Evolutionary conservation across 2,113 vertebrate species (phyloP).

Genomic region (Microtus oregoni): DNA sequence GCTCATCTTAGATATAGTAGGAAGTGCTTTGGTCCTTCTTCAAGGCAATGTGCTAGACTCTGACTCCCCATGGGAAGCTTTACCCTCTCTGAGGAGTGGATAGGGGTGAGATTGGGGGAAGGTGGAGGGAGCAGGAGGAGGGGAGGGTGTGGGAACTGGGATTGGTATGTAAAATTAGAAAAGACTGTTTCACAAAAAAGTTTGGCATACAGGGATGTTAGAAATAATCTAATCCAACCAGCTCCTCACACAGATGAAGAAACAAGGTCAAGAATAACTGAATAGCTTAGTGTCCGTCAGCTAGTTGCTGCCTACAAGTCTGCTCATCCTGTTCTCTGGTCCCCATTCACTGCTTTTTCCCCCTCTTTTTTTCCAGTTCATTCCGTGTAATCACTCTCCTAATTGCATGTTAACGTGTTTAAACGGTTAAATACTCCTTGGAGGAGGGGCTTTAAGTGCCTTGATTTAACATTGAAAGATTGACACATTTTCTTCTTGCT

Average conservation of each 20-base stretch:
- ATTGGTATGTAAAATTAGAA: too few species aligned
- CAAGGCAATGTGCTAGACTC: too few species aligned
- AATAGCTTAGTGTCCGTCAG: not conserved
- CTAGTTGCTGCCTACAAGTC: not conserved
- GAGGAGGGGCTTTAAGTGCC: not conserved
- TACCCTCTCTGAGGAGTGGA: too few species aligned
- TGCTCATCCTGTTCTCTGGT: fast-evolving
- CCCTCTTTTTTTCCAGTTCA: too few species aligned
- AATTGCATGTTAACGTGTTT: not conserved
- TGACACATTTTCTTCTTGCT: not conserved
- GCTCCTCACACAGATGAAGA: not conserved
- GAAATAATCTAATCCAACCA: not conserved
- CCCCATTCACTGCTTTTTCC: not conserved
- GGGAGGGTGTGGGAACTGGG: too few species aligned
- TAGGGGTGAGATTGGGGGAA: too few species aligned
- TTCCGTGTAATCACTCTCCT: not conserved
- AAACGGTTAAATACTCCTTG: not conserved
- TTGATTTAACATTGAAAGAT: not conserved
- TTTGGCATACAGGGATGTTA: not conserved
- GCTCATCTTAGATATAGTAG: too few species aligned
- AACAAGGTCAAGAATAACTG: not conserved
- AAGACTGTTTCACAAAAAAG: not conserved
- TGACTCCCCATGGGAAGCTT: too few species aligned
- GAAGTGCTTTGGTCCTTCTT: too few species aligned
- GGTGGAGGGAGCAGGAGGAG: too few species aligned